Percentiles rank a stretch among this genome's conserved stretches.
Conservation (phyloP, 2,888 invertebrate genomes). For the Cetonia aurata region DNA sequence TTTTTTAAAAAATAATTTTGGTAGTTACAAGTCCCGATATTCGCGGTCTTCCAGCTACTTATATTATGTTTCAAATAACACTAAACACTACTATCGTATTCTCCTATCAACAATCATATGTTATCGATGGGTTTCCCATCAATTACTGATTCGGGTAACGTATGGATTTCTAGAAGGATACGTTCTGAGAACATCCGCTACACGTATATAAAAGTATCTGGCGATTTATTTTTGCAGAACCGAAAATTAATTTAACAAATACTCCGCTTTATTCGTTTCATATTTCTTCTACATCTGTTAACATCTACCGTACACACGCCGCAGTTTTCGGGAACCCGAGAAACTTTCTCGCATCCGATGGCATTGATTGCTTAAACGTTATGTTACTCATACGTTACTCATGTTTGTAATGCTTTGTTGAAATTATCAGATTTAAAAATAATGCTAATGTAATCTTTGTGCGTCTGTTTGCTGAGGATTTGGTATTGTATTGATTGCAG, state of each 20-base stretch:
- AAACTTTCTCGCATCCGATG: not conserved
- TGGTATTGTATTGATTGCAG: not conserved
- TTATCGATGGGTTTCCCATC: slow-evolving; percentile 21
- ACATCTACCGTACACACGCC: slow-evolving; percentile 15
- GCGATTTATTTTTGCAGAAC: not conserved
- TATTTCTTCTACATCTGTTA: slow-evolving; percentile 11
- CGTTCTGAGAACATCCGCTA: slow-evolving; percentile 12
- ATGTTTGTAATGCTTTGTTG: not conserved
- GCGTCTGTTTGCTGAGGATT: not conserved
- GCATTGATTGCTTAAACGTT: slow-evolving; percentile 19
- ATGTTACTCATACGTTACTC: slow-evolving; percentile 15
- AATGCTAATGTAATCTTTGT: not conserved
- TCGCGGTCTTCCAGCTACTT: not conserved
- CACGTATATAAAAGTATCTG: slow-evolving; percentile 9
- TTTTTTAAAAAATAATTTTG: no score
- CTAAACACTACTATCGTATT: slow-evolving; percentile 15
- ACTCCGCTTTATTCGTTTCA: not conserved
- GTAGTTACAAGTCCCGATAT: not conserved
- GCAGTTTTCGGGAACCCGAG: slow-evolving; percentile 2
- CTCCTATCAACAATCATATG: slow-evolving; percentile 5
- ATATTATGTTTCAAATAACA: not conserved
- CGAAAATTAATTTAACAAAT: slow-evolving; percentile 25
- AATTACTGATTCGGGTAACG: slow-evolving; percentile 29
- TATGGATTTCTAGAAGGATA: slow-evolving; percentile 17
- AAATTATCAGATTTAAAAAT: not conserved